These are phyloP conservation scores for Dryobota labecula DNA, from an alignment of 2,888 invertebrate genomes.

Conservation along the genomic window DNA sequence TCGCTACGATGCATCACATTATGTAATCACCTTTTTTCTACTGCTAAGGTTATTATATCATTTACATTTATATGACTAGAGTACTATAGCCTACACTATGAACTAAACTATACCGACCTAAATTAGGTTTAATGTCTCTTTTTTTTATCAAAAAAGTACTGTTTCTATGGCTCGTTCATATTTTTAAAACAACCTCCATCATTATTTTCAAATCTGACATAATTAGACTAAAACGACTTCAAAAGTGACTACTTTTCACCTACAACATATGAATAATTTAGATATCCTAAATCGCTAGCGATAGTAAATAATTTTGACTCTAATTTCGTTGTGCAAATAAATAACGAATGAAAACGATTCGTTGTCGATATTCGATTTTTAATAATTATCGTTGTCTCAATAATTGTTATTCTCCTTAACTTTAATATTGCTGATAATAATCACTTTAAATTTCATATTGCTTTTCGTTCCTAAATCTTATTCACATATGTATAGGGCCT, in stretches of 20 bases:
- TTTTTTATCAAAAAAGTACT: constrained; percentile 33
- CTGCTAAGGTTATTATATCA: constrained; percentile 73
- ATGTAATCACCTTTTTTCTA: constrained; percentile 82
- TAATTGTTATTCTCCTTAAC: constrained; percentile 69
- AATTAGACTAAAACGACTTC: constrained; percentile 45
- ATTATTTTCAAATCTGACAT: constrained; percentile 29
- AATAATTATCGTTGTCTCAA: constrained; percentile 76
- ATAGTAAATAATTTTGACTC: constrained; percentile 64
- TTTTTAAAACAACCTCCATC: constrained; percentile 27
- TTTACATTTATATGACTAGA: constrained; percentile 69
- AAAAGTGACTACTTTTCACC: constrained; percentile 48
- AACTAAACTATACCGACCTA: constrained; percentile 57
- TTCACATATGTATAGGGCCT: constrained; percentile 37
- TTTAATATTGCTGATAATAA: constrained; percentile 67
- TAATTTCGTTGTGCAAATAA: constrained; percentile 78
- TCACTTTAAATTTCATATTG: constrained; percentile 65
- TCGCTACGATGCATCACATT: constrained; percentile 81
- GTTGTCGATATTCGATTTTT: constrained; percentile 82
- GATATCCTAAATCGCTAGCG: constrained; percentile 59
- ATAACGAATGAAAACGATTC: constrained; percentile 75
- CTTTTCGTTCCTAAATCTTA: constrained; percentile 63
- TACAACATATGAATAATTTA: constrained; percentile 60
- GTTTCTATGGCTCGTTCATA: constrained; percentile 33
- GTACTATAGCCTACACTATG: constrained; percentile 64
- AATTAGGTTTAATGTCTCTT: constrained; percentile 36